phyloP scores from a whole-genome alignment of 2,113 vertebrate genomes.

The Chaenocephalus aceratus region DNA sequence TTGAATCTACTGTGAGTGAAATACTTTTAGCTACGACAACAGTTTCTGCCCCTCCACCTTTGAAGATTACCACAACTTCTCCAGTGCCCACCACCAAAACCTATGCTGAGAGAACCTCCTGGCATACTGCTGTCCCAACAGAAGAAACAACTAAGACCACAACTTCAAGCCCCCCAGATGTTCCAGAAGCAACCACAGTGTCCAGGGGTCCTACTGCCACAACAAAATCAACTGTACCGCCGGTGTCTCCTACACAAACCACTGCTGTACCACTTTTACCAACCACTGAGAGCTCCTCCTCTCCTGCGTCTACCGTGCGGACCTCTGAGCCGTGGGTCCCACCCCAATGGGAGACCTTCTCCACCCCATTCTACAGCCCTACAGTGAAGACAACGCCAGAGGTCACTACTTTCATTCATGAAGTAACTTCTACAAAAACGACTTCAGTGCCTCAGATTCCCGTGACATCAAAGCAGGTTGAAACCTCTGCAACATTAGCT shows the following conservation, averaged over 20 bases:
- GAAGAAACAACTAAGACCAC: constrained; percentile 54
- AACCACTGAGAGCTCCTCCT: constrained; percentile 33
- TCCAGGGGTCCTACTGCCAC: constrained; percentile 42
- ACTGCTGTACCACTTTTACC: constrained; percentile 47
- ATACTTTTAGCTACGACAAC: constrained; percentile 21
- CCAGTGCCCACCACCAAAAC: constrained; percentile 32
- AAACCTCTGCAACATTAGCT: constrained; percentile 23
- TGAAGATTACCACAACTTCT: constrained; percentile 43
- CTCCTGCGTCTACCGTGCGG: constrained; percentile 24
- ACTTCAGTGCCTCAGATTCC: constrained; percentile 38
- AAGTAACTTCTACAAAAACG: constrained; percentile 45
- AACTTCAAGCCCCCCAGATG: constrained; percentile 41
- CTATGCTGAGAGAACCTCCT: constrained; percentile 63
- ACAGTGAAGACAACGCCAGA: constrained; percentile 56
- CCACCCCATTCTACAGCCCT: constrained; percentile 45
- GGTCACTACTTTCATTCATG: constrained; percentile 37
- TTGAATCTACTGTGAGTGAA: constrained; percentile 47
- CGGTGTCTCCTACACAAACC: constrained; percentile 45
- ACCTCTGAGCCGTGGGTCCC: constrained; percentile 56
- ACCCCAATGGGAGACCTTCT: constrained; percentile 42
- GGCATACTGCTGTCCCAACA: constrained; percentile 49
- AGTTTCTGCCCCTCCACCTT: constrained; percentile 21
- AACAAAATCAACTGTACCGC: constrained; percentile 38
- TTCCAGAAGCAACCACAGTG: constrained; percentile 49
- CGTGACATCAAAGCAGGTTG: constrained; percentile 14